phyloP scores from a whole-genome alignment of 2,797 vertebrate genomes.

The Lagorchestes hirsutus region DNA sequence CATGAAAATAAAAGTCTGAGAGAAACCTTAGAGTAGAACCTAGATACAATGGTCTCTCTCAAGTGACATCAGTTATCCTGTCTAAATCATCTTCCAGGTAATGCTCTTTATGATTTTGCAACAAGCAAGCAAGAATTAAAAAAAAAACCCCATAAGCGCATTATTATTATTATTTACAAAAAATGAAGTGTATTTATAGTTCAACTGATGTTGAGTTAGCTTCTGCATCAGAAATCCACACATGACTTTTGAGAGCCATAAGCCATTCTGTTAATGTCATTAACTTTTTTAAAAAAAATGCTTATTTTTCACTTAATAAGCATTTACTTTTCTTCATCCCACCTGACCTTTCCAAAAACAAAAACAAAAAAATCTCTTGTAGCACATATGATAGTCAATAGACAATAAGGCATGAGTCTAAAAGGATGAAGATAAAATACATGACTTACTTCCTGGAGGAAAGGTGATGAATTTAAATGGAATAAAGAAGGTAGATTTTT shows the following conservation, averaged over 20 bases:
- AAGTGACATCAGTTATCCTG: background rate
- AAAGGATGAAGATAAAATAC: background rate
- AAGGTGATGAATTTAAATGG: background rate
- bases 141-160: background rate
- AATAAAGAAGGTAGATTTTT: background rate
- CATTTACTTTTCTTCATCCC: background rate
- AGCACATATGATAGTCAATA: background rate
- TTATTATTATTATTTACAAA: background rate
- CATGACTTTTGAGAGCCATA: background rate
- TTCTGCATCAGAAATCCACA: background rate
- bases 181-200: background rate
- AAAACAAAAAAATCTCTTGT: background rate
- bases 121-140: background rate
- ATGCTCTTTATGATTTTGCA: background rate
- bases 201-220: background rate
- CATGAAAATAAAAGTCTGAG: background rate
- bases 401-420: background rate
- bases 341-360: background rate
- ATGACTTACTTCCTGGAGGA: background rate
- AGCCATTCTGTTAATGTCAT: background rate
- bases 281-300: background rate
- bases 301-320: background rate
- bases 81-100: background rate
- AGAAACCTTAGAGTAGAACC: background rate
- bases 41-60: background rate